Evolutionary conservation across 1,140 invertebrate genomes (phyloP).

Genomic region (Meteorus sp.): DNA sequence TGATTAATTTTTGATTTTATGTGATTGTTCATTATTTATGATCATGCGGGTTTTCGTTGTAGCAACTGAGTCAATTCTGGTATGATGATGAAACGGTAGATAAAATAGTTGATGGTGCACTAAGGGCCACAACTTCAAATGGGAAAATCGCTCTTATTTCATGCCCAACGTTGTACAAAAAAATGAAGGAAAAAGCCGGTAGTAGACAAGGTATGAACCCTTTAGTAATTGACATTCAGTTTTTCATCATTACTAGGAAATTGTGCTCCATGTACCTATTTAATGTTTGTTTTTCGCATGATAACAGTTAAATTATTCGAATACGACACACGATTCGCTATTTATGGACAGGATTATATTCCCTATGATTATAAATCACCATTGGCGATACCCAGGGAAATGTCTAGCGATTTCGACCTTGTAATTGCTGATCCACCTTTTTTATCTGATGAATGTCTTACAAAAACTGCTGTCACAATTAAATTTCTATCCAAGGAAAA

Average conservation of each 20-base stretch:
- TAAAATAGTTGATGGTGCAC: conserved; percentile 67
- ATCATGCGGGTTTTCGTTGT: too few species aligned
- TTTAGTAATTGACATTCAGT: conserved; percentile 4
- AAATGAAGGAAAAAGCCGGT: conserved; percentile 61
- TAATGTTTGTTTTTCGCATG: conserved; percentile 51
- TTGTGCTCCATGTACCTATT: too few species aligned
- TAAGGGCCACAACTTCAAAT: conserved; percentile 56
- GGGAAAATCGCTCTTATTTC: conserved; percentile 83
- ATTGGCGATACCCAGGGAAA: conserved; percentile 67
- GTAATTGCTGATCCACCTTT: conserved; percentile 94
- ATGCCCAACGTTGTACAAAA: conserved; percentile 83
- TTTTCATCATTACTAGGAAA: conserved; percentile 9
- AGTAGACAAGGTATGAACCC: conserved; percentile 47
- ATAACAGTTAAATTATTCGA: conserved; percentile 76
- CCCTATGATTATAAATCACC: conserved; percentile 90
- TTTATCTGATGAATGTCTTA: conserved; percentile 88
- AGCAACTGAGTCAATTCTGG: conserved; percentile 98
- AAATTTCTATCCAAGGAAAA: conserved; percentile 77
- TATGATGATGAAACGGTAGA: conserved; percentile 80
- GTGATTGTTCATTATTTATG: conserved; percentile 16
- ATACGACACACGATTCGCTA: conserved; percentile 78
- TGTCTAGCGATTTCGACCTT: conserved; percentile 72
- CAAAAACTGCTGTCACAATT: conserved; percentile 80
- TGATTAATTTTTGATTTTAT: conserved; percentile 7
- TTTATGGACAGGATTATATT: conserved; percentile 79